A percentile compares a stretch with the other conserved stretches of the same genome.
phyloP scores from a whole-genome alignment of 2,888 invertebrate genomes.

The Chesias legatella region DNA sequence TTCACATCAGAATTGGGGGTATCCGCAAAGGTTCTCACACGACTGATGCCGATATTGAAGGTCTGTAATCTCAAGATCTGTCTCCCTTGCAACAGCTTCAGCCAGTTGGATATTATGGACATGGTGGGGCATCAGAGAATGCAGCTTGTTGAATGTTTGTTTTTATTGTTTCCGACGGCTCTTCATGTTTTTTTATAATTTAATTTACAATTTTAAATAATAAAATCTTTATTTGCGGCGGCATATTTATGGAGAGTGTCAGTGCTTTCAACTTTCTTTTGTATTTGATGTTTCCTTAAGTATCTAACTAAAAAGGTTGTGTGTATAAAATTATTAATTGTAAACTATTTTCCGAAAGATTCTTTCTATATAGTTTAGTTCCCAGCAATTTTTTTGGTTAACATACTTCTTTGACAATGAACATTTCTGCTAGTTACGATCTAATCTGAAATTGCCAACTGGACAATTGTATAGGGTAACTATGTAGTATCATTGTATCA shows the following conservation, averaged over 20 bases:
- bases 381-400: no score
- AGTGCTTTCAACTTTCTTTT: no score
- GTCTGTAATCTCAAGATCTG: slow-evolving; percentile 30
- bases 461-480: no score
- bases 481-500: no score
- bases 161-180: slow-evolving; percentile 35
- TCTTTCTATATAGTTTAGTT: no score
- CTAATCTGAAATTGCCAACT: no score
- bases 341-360: no score
- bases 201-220: slow-evolving; percentile 33
- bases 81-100: slow-evolving; percentile 36
- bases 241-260: slow-evolving; percentile 49
- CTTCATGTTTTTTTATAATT: slow-evolving; percentile 40
- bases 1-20: slow-evolving; percentile 41
- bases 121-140: slow-evolving; percentile 47
- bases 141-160: slow-evolving; percentile 13
- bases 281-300: no score
- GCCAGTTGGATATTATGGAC: slow-evolving; percentile 44
- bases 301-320: no score
- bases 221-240: slow-evolving; percentile 32
- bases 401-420: no score
- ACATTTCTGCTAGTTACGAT: no score
- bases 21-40: slow-evolving; percentile 44
- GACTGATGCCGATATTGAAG: slow-evolving; percentile 25
- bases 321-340: no score